Conservation (phyloP, 2,888 invertebrate species). For the Coecobrya sp. region DNA sequence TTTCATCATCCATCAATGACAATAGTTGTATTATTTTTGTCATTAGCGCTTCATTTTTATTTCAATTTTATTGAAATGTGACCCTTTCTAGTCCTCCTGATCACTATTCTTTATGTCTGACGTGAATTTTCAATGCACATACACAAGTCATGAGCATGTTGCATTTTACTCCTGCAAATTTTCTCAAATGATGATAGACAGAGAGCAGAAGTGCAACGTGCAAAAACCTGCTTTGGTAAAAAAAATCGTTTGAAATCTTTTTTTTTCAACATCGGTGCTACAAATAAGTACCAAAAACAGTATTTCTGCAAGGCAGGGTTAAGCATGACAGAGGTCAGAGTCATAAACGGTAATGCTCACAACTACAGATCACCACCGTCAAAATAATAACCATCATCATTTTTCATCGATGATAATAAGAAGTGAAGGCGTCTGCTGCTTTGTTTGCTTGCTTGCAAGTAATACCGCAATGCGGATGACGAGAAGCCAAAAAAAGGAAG, state of each 20-base stretch:
- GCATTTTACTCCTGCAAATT: not conserved
- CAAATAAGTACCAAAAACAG: conserved; percentile 12
- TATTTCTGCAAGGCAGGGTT: conserved; percentile 15
- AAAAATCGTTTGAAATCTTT: conserved; percentile 23
- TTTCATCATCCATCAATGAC: conserved; percentile 8
- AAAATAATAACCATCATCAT: conserved; percentile 39
- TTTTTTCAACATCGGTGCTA: not conserved
- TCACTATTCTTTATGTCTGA: conserved; percentile 11
- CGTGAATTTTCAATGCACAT: not conserved
- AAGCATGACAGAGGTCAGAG: conserved; percentile 36
- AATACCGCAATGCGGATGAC: conserved; percentile 29
- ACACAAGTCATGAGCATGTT: not conserved
- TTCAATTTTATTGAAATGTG: conserved; percentile 47
- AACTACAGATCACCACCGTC: conserved; percentile 30
- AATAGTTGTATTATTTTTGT: conserved; percentile 1
- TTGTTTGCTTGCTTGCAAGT: conserved; percentile 16
- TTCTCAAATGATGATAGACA: not conserved
- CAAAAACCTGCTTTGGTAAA: conserved; percentile 44
- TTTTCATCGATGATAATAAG: conserved; percentile 39
- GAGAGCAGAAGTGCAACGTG: conserved; percentile 38
- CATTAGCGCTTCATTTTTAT: conserved; percentile 31
- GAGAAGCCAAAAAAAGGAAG: not conserved
- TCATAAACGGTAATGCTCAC: conserved; percentile 56
- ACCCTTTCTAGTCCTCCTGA: not conserved
- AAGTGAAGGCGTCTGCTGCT: conserved; percentile 24